These are phyloP conservation scores for Stichodactyla mertensii DNA, from an alignment of 64 coral and sea anemone species.

Conservation along the genomic window DNA sequence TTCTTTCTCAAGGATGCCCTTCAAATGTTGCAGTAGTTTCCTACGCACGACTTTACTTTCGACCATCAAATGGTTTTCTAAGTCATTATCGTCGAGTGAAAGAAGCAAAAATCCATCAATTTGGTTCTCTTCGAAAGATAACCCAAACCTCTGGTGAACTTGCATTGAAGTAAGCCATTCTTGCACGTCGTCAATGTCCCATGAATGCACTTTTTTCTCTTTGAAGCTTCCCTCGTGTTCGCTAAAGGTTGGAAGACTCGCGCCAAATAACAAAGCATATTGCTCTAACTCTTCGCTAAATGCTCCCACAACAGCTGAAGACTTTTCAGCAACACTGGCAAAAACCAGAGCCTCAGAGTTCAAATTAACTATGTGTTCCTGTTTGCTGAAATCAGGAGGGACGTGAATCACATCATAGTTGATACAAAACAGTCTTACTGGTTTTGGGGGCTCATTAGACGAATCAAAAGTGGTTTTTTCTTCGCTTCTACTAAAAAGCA, in stretches of 20 bases:
- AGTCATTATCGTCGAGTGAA: slow-evolving; percentile 47
- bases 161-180: slow-evolving; percentile 79
- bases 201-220: slow-evolving; percentile 51
- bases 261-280: slow-evolving; percentile 64
- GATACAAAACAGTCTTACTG: slow-evolving; percentile 69
- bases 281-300: slow-evolving; percentile 78
- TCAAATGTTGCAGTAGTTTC: slow-evolving; percentile 73
- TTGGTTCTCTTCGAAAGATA: slow-evolving; percentile 92
- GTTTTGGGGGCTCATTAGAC: slow-evolving; percentile 31
- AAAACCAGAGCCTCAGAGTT: slow-evolving; percentile 8
- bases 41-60: slow-evolving; percentile 69
- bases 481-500: slow-evolving; percentile 62
- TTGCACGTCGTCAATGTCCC: slow-evolving; percentile 78
- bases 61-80: slow-evolving; percentile 63
- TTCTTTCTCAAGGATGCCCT: slow-evolving; percentile 60
- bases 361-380: slow-evolving; percentile 34
- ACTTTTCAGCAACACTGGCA: slow-evolving; percentile 77
- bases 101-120: slow-evolving; percentile 81
- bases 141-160: slow-evolving; percentile 70
- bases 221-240: slow-evolving; percentile 36
- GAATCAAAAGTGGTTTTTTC: slow-evolving; percentile 5
- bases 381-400: slow-evolving; percentile 44
- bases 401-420: slow-evolving; percentile 41
- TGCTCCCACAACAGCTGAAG: slow-evolving; percentile 60
- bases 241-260: slow-evolving; percentile 45